Evolutionary conservation across 2,797 vertebrate species (phyloP).

Genomic region (Alauda arvensis): DNA sequence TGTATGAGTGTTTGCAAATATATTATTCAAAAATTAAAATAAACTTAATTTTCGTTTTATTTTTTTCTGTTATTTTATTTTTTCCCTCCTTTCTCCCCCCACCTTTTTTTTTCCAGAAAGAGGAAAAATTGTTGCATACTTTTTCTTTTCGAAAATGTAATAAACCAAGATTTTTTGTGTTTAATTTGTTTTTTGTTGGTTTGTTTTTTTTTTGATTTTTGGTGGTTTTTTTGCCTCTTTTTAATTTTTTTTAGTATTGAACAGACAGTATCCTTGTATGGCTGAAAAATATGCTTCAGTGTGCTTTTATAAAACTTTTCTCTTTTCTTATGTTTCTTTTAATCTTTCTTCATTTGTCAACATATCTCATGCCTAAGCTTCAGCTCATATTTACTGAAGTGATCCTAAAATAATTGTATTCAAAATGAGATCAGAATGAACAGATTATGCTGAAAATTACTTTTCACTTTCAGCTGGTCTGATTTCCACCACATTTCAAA

Average conservation of each 20-base stretch:
- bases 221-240: rapidly evolving
- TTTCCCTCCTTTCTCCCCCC: rapidly evolving
- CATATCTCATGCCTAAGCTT: neutral
- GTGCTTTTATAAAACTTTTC: neutral
- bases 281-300: neutral
- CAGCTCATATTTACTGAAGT: neutral
- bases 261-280: neutral
- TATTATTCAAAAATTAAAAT: neutral
- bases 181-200: neutral
- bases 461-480: neutral
- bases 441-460: neutral
- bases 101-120: rapidly evolving
- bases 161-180: neutral
- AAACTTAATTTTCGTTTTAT: neutral
- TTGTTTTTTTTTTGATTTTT: no score
- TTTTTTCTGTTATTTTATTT: neutral
- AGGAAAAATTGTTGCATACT: rapidly evolving
- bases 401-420: neutral
- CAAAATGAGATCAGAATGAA: neutral
- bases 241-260: neutral
- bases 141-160: neutral
- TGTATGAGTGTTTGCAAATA: neutral
- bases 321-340: neutral
- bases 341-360: neutral
- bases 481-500: neutral